These are phyloP conservation scores for Papio anubis DNA, from an alignment of 2,113 vertebrate genomes.

Conservation along the genomic window DNA sequence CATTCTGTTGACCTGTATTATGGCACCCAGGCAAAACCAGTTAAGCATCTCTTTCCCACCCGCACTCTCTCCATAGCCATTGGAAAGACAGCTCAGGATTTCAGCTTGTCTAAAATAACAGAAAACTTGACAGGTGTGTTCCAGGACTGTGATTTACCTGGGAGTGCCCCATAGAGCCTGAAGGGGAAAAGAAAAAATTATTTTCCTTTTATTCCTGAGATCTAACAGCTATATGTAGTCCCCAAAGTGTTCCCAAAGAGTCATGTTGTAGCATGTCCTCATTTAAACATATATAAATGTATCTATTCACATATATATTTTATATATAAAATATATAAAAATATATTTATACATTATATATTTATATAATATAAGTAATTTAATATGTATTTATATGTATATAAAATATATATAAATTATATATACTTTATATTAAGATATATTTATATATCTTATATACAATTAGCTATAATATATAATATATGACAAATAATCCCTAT, in stretches of 20 bases:
- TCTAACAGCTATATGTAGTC: neutral
- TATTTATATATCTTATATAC: no score
- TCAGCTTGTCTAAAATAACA: neutral
- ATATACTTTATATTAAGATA: no score
- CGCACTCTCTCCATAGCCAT: neutral
- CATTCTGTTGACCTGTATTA: neutral
- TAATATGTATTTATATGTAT: no score
- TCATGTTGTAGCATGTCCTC: neutral
- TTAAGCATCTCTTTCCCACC: neutral
- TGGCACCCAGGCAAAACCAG: neutral
- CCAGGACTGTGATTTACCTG: neutral
- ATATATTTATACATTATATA: no score
- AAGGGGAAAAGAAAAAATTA: neutral
- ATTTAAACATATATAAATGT: no score
- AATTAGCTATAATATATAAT: no score
- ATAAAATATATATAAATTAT: no score
- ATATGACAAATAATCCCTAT: neutral
- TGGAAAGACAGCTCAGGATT: neutral
- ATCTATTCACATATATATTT: no score
- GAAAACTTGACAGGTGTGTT: neutral
- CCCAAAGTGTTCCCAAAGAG: neutral
- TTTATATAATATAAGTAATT: no score
- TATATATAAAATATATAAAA: no score
- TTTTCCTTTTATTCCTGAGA: neutral
- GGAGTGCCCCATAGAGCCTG: neutral